These are phyloP conservation scores for Bombus pascuorum DNA, from an alignment of 1,140 invertebrate species.

Conservation along the genomic window DNA sequence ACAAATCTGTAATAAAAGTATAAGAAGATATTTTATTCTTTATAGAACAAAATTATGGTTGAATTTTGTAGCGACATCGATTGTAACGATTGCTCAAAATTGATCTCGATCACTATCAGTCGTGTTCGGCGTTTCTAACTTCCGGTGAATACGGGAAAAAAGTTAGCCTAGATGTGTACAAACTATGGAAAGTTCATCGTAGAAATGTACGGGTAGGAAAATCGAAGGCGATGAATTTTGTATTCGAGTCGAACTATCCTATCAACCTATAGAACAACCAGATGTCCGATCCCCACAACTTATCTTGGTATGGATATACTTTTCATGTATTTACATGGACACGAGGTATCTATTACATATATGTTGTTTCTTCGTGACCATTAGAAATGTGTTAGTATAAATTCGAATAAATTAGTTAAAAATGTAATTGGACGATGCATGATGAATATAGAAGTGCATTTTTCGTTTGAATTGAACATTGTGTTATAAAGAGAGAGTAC, in stretches of 20 bases:
- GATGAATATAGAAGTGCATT: not conserved
- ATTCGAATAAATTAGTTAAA: not conserved
- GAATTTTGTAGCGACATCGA: not conserved
- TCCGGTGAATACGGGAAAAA: not conserved
- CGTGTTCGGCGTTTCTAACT: not conserved
- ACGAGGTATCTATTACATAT: not conserved
- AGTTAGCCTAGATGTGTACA: constrained; percentile 12
- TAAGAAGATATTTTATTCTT: not conserved
- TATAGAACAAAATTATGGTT: not conserved
- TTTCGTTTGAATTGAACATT: not conserved
- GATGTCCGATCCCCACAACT: constrained; percentile 77
- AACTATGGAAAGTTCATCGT: constrained; percentile 58
- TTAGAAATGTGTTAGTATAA: not conserved
- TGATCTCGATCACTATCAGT: not conserved
- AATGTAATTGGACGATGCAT: not conserved
- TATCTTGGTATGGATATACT: constrained; percentile 46
- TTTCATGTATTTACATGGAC: constrained; percentile 11
- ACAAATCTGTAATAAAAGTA: not conserved
- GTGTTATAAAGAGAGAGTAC: not conserved
- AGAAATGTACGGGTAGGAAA: constrained; percentile 62
- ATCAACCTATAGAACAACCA: constrained; percentile 73
- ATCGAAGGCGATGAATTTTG: constrained; percentile 81
- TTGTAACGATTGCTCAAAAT: not conserved
- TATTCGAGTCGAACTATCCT: constrained; percentile 74
- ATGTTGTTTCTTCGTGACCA: not conserved